phyloP scores from a whole-genome alignment of 2,113 vertebrate species.

The Grantiella picta region DNA sequence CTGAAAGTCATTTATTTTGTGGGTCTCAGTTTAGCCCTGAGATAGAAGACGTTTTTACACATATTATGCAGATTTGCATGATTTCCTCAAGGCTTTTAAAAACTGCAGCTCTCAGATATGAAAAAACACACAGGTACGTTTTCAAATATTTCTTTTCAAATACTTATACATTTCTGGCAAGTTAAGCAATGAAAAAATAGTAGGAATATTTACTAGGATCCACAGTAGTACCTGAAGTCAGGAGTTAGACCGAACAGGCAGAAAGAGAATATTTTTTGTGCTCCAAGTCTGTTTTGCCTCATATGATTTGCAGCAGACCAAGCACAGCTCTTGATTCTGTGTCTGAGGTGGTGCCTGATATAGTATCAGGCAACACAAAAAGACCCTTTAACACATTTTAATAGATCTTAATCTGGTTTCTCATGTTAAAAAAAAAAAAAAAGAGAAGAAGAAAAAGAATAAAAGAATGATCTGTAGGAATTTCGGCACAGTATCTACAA shows the following conservation, averaged over 20 bases:
- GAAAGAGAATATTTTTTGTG: neutral
- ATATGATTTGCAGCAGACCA: neutral
- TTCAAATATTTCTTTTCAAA: neutral
- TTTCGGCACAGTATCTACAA: neutral
- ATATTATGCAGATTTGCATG: neutral
- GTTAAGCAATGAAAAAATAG: neutral
- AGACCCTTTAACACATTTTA: neutral
- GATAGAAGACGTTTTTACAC: neutral
- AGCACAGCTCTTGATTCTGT: neutral
- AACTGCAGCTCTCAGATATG: neutral
- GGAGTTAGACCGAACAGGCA: neutral
- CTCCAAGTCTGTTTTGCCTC: neutral
- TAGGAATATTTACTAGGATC: neutral
- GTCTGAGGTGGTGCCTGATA: neutral
- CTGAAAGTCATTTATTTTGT: neutral
- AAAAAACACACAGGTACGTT: neutral
- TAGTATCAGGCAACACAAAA: neutral
- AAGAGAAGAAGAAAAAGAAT: accelerated
- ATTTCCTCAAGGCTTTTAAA: neutral
- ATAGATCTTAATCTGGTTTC: neutral
- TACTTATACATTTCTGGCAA: neutral
- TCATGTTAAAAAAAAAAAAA: neutral
- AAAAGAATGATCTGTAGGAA: neutral
- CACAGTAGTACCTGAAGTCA: neutral
- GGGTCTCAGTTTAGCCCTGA: neutral